Percentiles rank a stretch among this genome's conserved stretches.
Conservation (phyloP, 2,888 invertebrate genomes). For the Cataglyphis albicans region DNA sequence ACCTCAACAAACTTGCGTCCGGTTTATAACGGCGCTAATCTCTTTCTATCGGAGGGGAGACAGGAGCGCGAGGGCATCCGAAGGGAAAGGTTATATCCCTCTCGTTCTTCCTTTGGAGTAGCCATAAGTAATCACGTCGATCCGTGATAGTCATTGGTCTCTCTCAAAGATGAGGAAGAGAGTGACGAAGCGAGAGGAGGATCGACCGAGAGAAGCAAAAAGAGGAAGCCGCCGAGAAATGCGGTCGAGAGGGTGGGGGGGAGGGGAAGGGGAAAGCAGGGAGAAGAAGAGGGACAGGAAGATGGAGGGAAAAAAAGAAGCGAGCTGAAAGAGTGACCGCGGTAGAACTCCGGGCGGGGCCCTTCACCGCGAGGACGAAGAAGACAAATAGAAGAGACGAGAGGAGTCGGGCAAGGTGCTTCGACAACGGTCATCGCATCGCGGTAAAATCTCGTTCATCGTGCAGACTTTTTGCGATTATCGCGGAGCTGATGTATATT, state of each 20-base stretch:
- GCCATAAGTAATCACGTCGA: conserved; percentile 72
- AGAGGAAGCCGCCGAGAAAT: conserved; percentile 73
- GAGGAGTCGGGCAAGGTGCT: conserved; percentile 56
- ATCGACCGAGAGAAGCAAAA: conserved; percentile 61
- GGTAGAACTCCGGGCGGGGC: conserved; percentile 62
- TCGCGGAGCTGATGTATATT: conserved; percentile 21
- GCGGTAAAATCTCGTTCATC: conserved; percentile 57
- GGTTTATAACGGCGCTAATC: conserved; percentile 78
- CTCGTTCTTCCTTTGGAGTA: conserved; percentile 30
- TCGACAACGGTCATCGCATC: conserved; percentile 56
- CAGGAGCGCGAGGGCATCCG: conserved; percentile 49
- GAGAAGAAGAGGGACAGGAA: conserved; percentile 3
- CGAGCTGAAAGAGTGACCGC: conserved; percentile 63
- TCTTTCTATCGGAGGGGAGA: conserved; percentile 69
- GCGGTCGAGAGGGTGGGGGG: conserved; percentile 42
- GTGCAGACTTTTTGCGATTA: conserved; percentile 30
- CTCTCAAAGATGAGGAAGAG: conserved; percentile 68
- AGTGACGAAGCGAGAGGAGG: conserved; percentile 72
- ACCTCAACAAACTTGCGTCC: conserved; percentile 68
- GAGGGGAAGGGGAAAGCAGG: neutral
- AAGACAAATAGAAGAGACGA: conserved; percentile 70
- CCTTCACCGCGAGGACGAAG: conserved; percentile 64
- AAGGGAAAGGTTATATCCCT: conserved; percentile 52
- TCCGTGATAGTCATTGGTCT: conserved; percentile 67
- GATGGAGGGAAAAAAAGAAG: conserved; percentile 50